phyloP scores from a whole-genome alignment of 2,888 invertebrate genomes.

The Salpingus planirostris region DNA sequence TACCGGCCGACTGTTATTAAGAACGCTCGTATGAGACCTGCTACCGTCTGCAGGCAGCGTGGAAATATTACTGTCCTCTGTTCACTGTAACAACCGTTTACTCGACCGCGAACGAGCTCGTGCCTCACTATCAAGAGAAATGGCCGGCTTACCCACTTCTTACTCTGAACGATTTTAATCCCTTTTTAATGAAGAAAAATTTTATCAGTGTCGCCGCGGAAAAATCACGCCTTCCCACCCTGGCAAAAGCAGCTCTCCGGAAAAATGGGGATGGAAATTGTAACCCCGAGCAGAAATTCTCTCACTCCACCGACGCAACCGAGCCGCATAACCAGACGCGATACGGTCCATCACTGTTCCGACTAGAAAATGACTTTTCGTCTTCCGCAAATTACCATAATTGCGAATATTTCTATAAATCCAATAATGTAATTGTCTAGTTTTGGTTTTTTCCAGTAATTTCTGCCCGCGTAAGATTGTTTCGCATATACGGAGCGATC shows the following conservation, averaged over 20 bases:
- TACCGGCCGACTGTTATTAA: conserved; percentile 41
- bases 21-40: conserved; percentile 37
- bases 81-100: conserved; percentile 27
- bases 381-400: no score
- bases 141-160: conserved; percentile 28
- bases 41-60: conserved; percentile 28
- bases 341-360: no score
- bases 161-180: conserved; percentile 26
- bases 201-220: conserved; percentile 8
- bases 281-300: no score
- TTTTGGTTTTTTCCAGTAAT: neutral
- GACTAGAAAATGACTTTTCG: no score
- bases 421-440: no score
- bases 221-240: no score
- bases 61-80: conserved; percentile 35
- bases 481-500: no score
- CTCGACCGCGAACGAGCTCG: conserved; percentile 24
- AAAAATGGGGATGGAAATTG: no score
- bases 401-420: no score
- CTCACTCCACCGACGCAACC: no score
- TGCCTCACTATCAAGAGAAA: conserved; percentile 27
- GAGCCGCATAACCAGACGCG: no score
- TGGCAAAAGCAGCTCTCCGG: no score
- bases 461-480: neutral
- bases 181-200: conserved; percentile 29